A percentile compares a stretch with the other conserved stretches of the same genome.
phyloP scores from a whole-genome alignment of 2,113 vertebrate species.

The Murina feae region DNA sequence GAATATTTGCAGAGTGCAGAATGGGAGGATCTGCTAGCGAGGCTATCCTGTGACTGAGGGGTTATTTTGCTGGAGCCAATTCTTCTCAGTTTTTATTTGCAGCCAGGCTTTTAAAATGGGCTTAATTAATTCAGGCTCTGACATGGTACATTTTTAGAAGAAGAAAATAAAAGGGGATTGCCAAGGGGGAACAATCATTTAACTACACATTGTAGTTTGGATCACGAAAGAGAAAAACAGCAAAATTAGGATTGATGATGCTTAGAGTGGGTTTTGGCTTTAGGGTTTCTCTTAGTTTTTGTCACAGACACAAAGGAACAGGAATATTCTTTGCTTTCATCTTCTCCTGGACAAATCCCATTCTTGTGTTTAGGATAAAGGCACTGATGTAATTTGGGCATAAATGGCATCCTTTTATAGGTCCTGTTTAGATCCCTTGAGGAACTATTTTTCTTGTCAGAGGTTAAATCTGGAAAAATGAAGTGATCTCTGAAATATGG shows the following conservation, averaged over 20 bases:
- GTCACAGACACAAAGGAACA: not conserved
- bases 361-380: not conserved
- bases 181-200: not conserved
- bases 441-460: not conserved
- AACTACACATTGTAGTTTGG: not conserved
- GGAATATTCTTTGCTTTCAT: not conserved
- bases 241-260: not conserved
- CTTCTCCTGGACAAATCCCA: not conserved
- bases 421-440: not conserved
- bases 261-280: not conserved
- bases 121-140: not conserved
- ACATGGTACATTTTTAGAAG: not conserved
- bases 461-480: not conserved
- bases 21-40: not conserved
- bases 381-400: not conserved
- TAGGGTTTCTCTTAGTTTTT: not conserved
- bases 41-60: accelerated
- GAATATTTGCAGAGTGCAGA: not conserved
- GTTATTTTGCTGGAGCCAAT: not conserved
- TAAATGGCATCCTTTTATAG: not conserved
- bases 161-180: not conserved
- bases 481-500: not conserved
- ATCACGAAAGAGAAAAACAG: not conserved
- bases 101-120: not conserved
- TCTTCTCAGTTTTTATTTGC: not conserved